These are phyloP conservation scores for Carettochelys insculpta DNA, from an alignment of 2,113 vertebrate genomes.

Conservation along the genomic window DNA sequence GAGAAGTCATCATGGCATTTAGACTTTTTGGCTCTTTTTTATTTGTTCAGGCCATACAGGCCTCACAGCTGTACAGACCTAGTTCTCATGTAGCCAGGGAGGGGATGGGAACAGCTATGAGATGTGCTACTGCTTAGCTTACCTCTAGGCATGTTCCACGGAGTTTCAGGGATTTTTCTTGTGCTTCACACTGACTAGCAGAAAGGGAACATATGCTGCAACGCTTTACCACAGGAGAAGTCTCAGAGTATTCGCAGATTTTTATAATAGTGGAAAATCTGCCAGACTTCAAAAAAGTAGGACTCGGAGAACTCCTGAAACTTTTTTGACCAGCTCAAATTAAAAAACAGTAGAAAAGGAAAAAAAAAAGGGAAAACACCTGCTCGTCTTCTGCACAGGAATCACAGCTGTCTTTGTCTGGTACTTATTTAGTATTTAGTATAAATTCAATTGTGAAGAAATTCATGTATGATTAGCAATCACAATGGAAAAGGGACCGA, in stretches of 20 bases:
- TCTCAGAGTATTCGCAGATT: conserved; percentile 44
- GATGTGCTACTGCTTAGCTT: neutral
- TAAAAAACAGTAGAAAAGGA: neutral
- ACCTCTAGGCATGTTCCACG: neutral
- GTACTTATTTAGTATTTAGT: conserved; percentile 42
- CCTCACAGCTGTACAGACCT: neutral
- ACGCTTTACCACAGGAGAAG: conserved; percentile 30
- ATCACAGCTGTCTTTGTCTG: conserved; percentile 44
- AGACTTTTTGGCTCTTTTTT: neutral
- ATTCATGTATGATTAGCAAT: conserved; percentile 1
- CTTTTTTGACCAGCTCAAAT: conserved; percentile 52
- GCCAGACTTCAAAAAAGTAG: conserved; percentile 41
- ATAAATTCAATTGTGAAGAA: conserved; percentile 38
- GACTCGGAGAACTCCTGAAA: conserved; percentile 29
- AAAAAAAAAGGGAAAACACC: neutral
- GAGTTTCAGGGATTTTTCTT: neutral
- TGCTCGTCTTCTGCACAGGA: conserved; percentile 31
- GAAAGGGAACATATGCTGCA: neutral
- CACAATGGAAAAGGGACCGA: conserved; percentile 60
- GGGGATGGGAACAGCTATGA: neutral
- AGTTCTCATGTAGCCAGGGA: neutral
- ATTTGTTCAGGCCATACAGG: neutral
- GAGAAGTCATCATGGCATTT: neutral
- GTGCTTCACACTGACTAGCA: neutral
- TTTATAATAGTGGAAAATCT: neutral